Base-by-base conservation (phyloP, 2,797 vertebrate species). In the Anguilla marmorata region DNA sequence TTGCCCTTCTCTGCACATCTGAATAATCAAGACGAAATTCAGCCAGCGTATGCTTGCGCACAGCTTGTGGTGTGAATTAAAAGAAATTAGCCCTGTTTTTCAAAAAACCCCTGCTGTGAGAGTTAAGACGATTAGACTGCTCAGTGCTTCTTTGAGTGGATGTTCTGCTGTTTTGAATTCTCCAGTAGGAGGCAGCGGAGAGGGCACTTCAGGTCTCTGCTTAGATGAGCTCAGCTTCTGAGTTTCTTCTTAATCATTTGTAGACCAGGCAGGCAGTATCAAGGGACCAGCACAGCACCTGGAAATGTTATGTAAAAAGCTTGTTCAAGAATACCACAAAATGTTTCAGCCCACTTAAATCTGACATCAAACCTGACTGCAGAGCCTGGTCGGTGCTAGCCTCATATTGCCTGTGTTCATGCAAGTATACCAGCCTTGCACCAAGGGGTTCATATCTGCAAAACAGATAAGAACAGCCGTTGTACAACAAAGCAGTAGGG, bases 401-500 rank as follows among this genome's bases (percentile, higher is more conserved):
- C 21, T 54, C 2, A 5, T 52, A 21, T 54, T 56, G 12, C 27
- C 27, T 79, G 27, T 84, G 80, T 14, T 84, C 45, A 87, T 87
- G 82, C 27, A 87, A 69, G 60, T 21, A 33, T 50, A 83, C 84
- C 21, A 66, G 16, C 5, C 1, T 85, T 66, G 50, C 24, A 33
- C 30, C 19, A 45, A 50, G 83, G 83, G 66, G 37, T 58, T 58
- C 69, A 45, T 50, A 88, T 88, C 82, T 72, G 33, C 27, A 72
- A 54, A 37, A 74, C 41, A 24, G 82, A 85, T 88, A 88, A 88
- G 50, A 11, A 76, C 72, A 85, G 84, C 84, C 69, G 30, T 74
- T 3, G n/a, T 24, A 50, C 21, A 58, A 58, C 24, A 37, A 56
- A 87, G 86, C 89, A 88, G 85, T 82, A 41, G 16, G 87, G 88